These are phyloP conservation scores for Artemia sinica DNA, from an alignment of 2,888 invertebrate genomes.

Conservation along the genomic window DNA sequence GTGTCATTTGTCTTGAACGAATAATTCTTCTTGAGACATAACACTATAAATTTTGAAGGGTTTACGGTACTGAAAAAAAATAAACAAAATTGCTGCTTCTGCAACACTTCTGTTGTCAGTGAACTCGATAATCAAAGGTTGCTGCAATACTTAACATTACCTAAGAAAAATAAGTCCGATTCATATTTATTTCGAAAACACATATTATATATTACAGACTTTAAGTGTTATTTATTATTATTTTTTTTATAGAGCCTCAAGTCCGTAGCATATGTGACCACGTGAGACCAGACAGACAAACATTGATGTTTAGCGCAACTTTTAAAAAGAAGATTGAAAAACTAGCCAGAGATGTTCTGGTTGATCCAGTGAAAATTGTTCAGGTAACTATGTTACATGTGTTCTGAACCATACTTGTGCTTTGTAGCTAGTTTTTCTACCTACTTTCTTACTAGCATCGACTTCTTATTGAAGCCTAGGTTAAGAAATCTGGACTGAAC, in stretches of 20 bases:
- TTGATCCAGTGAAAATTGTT: constrained; percentile 83
- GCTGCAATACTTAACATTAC: too few relatives aligned
- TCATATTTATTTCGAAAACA: too few relatives aligned
- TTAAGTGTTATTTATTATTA: too few relatives aligned
- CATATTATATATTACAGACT: too few relatives aligned
- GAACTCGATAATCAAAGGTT: too few relatives aligned
- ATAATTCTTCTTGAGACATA: too few relatives aligned
- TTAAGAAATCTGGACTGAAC: not conserved
- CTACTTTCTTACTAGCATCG: not conserved
- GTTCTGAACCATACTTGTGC: not conserved
- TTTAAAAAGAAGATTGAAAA: constrained; percentile 84
- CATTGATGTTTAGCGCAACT: constrained; percentile 89
- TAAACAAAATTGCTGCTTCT: too few relatives aligned
- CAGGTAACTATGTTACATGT: constrained; percentile 41
- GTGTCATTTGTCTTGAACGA: too few relatives aligned
- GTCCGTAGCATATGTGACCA: constrained; percentile 94
- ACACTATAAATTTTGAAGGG: too few relatives aligned
- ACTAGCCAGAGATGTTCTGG: constrained; percentile 77
- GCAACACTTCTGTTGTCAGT: too few relatives aligned
- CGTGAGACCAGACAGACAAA: constrained; percentile 87
- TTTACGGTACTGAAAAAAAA: too few relatives aligned
- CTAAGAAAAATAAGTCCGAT: too few relatives aligned
- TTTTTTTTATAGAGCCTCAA: constrained; percentile 48
- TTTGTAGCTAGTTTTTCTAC: not conserved
- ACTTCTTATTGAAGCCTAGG: not conserved